Base-by-base conservation (phyloP, 2,113 vertebrate genomes). In the rat (Rattus norvegicus) region DNA sequence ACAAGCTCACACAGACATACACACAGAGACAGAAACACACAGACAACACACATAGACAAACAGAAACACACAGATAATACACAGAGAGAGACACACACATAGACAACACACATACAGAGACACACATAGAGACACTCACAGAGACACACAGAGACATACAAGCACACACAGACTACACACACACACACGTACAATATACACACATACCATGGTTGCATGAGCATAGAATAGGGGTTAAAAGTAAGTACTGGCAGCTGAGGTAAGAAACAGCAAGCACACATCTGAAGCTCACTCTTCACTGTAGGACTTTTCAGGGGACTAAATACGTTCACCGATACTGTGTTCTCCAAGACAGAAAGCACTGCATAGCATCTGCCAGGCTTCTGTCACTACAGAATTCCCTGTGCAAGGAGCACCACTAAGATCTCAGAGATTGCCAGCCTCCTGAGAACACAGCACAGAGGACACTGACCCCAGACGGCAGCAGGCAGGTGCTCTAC, bases 401-500 rank as follows among this genome's bases (percentile, higher is more conserved):
- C 26, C 65, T 88, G 54, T 47, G 28, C 36, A 6, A 4, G 20
- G 61, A 72, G 65, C 69, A 59, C 11, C 1, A 54, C 59, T 79
- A 39, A 56, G 56, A 84, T 75, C 54, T 88, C 28, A 0, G n/a
- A 47, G 79, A 84, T 30, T 67, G 24, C 54, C 43, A 36, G 7
- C 0, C 0, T 56, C 33, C 47, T 11, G 80, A 30, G 47, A 79
- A 11, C 13, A 49, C 12, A 30, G 4, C 14, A 61, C 6, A 1
- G 9, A 49, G 16, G 47, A 75, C 11, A 43, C 30, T 26, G 22
- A 61, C 56, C 59, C 7, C 36, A 9, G 30, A 49, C 49, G 93
- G 56, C 0, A 1, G 47, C 4, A 1, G 3, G 33, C n/a, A 79
- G 59, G 49, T 12, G 5, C 69, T 24, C 52, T 2, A 47, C 13